phyloP scores from a whole-genome alignment of 2,797 vertebrate species.

The Hoplostethus atlanticus region DNA sequence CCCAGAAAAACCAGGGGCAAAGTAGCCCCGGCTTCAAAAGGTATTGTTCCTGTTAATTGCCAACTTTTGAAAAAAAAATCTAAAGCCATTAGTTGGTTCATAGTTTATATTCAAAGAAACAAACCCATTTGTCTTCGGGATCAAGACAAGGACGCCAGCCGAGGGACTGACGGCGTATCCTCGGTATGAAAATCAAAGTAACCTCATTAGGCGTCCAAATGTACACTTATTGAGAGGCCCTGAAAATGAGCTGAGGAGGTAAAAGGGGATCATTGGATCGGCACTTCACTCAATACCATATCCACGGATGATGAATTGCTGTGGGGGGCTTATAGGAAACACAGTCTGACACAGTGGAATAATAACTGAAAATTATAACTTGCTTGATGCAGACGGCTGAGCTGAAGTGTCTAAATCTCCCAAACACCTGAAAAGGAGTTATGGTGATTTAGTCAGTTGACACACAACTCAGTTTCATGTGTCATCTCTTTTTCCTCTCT shows the following conservation, averaged over 20 bases:
- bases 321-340: constrained; percentile 25
- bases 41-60: too few species aligned
- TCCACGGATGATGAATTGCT: constrained; percentile 70
- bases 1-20: too few species aligned
- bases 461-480: too few species aligned
- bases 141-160: background rate
- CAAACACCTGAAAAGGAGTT: too few species aligned
- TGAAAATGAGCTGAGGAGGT: constrained; percentile 73
- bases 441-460: too few species aligned
- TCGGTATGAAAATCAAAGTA: constrained; percentile 44
- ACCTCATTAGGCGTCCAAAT: constrained; percentile 52
- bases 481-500: too few species aligned
- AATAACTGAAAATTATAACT: too few species aligned
- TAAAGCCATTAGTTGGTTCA: constrained; percentile 8
- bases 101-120: background rate
- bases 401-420: too few species aligned
- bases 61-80: background rate
- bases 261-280: constrained; percentile 72
- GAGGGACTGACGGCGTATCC: constrained; percentile 21
- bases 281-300: constrained; percentile 75
- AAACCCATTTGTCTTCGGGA: constrained; percentile 36
- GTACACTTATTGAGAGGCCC: constrained; percentile 57
- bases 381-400: too few species aligned
- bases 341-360: background rate
- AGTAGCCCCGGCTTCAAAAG: too few species aligned